Conservation (phyloP, 2,888 invertebrate genomes). For the Rhaphigaster nebulosa region DNA sequence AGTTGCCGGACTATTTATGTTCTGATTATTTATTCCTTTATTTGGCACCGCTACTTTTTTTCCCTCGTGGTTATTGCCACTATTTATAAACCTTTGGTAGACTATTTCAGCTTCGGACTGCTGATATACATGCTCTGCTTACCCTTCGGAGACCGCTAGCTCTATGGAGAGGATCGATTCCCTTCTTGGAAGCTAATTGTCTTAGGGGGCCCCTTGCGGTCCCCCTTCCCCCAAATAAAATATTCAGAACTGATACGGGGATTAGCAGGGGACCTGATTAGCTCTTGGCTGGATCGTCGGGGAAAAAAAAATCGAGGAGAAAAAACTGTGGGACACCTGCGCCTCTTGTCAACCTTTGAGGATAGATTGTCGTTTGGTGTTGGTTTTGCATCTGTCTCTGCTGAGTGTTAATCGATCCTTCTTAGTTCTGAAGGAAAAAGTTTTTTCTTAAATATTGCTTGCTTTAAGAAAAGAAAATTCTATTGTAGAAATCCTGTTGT, state of each 20-base stretch:
- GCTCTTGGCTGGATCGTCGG: not conserved
- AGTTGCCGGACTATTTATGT: too few species aligned
- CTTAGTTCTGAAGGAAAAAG: not conserved
- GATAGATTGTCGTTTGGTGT: slow-evolving; percentile 33
- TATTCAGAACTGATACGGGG: slow-evolving; percentile 63
- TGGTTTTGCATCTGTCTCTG: slow-evolving; percentile 8
- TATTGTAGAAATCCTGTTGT: not conserved
- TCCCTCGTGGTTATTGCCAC: too few species aligned
- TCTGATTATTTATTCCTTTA: too few species aligned
- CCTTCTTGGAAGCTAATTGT: slow-evolving; percentile 51
- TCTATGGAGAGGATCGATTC: slow-evolving; percentile 11
- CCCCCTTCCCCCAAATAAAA: slow-evolving; percentile 57
- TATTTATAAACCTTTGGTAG: not conserved
- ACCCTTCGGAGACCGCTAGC: slow-evolving; percentile 12
- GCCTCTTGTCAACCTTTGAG: slow-evolving; percentile 24
- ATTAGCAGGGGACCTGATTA: slow-evolving; percentile 56
- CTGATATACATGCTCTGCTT: not conserved
- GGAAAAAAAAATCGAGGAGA: slow-evolving; percentile 33
- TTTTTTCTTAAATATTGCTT: not conserved
- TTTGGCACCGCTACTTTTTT: too few species aligned
- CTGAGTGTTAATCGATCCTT: slow-evolving; percentile 24
- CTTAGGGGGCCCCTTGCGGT: slow-evolving; percentile 50
- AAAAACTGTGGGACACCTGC: slow-evolving; percentile 35
- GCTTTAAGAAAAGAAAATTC: not conserved
- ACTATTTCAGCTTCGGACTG: not conserved